Conservation (phyloP, 2,888 invertebrate species). For the Mechanitis messenoides region DNA sequence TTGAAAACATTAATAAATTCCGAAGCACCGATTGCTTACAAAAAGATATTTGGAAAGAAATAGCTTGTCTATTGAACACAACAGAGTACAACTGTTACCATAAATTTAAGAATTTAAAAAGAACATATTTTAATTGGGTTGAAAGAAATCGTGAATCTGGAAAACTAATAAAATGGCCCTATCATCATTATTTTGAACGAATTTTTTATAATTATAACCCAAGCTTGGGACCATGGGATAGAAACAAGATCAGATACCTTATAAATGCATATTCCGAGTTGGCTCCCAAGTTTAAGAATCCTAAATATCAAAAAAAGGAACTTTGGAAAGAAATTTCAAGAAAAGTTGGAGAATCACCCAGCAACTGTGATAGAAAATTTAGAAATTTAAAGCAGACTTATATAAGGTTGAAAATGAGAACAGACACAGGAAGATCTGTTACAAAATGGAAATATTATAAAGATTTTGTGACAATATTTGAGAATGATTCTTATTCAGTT, state of each 20-base stretch:
- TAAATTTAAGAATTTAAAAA: conserved; percentile 65
- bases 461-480: conserved; percentile 59
- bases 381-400: conserved; percentile 67
- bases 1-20: conserved; percentile 58
- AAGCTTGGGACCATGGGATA: conserved; percentile 52
- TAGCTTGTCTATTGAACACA: conserved; percentile 53
- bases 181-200: conserved; percentile 61
- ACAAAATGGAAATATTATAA: conserved; percentile 65
- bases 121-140: conserved; percentile 59
- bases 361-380: conserved; percentile 63
- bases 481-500: conserved; percentile 28
- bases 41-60: conserved; percentile 67
- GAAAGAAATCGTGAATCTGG: conserved; percentile 52
- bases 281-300: conserved; percentile 59
- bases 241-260: conserved; percentile 50
- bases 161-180: conserved; percentile 61
- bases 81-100: conserved; percentile 66
- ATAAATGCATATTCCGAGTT: conserved; percentile 56
- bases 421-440: conserved; percentile 43
- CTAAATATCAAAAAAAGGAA: conserved; percentile 62
- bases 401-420: conserved; percentile 52
- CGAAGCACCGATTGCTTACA: conserved; percentile 50
- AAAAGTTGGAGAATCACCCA: conserved; percentile 49
- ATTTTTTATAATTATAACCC: conserved; percentile 62
- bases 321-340: conserved; percentile 60